phyloP scores from a whole-genome alignment of 2,113 vertebrate genomes.

The Colaptes auratus region DNA sequence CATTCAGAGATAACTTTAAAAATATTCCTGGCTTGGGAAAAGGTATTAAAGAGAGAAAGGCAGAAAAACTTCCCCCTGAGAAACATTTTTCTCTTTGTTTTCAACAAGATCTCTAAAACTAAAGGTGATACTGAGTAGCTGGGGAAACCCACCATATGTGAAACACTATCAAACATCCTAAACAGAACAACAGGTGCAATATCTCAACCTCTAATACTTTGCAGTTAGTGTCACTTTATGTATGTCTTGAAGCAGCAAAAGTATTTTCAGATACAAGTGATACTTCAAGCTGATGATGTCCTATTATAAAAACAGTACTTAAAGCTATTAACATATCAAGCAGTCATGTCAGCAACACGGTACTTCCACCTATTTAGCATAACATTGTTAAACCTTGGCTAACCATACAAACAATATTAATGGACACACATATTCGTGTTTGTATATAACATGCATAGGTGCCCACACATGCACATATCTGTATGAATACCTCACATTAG shows the following conservation, averaged over 20 bases:
- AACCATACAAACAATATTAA: neutral
- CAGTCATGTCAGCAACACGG: neutral
- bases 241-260: neutral
- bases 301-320: neutral
- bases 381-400: neutral
- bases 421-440: accelerated
- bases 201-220: neutral
- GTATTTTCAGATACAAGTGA: neutral
- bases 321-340: neutral
- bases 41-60: neutral
- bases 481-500: neutral
- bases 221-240: neutral
- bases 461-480: neutral
- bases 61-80: neutral
- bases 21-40: neutral
- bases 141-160: neutral
- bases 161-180: neutral
- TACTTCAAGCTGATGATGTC: neutral
- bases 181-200: neutral
- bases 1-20: neutral
- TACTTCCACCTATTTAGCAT: neutral
- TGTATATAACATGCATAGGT: accelerated
- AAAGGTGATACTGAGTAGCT: neutral
- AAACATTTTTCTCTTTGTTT: neutral
- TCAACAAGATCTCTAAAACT: neutral